Base-by-base conservation (phyloP, 2,888 invertebrate species). In the Lasius platythorax region DNA sequence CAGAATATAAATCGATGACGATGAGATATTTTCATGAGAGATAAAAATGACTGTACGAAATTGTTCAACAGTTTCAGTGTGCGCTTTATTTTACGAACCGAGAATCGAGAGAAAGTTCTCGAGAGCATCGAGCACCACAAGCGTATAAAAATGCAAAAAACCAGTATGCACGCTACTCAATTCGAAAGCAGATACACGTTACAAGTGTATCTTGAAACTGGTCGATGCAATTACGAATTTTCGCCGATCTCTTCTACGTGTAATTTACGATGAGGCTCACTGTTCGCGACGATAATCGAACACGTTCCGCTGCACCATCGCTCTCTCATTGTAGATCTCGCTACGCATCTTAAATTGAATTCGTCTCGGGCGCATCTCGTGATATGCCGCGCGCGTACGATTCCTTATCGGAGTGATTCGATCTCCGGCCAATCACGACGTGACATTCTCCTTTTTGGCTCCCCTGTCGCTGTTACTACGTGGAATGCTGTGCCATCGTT, bases 401-500 rank as follows among this genome's bases (percentile, higher is more conserved):
- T 81, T 61, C 5, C 61, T 73, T 81, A 73, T 81, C 79, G 33
- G 12, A 61, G 33, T 37, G 79, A 79, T 72, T 79, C 43, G 33
- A 23, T 82, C 86, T 84, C 75, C 58, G 46, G 61, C 73, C 68
- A 82, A 86, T 86, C 85, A 72, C 11, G n/a, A 63, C 53, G 78
- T 37, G 73, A 73, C 72, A 82, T 88, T 72, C 53, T 85, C 66
- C 33, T 87, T 82, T 83, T 87, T 64, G 61, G 11, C 30, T 18
- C 66, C 33, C 53, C 56, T 74, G 56, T 56, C 28, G 58, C 84
- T 84, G 82, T 82, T 88, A 73, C 78, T 50, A 46, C 40, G 43
- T 61, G 82, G 82, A 85, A 88, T 87, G 87, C 70, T 78, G 73
- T 84, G 85, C 87, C 85, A 84, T 88, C 85, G 61, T 87, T 85